A percentile compares a stretch with the other conserved stretches of the same genome.
These are phyloP conservation scores for Drosophila niveifrons DNA, from an alignment of 2,888 invertebrate genomes.

Conservation along the genomic window DNA sequence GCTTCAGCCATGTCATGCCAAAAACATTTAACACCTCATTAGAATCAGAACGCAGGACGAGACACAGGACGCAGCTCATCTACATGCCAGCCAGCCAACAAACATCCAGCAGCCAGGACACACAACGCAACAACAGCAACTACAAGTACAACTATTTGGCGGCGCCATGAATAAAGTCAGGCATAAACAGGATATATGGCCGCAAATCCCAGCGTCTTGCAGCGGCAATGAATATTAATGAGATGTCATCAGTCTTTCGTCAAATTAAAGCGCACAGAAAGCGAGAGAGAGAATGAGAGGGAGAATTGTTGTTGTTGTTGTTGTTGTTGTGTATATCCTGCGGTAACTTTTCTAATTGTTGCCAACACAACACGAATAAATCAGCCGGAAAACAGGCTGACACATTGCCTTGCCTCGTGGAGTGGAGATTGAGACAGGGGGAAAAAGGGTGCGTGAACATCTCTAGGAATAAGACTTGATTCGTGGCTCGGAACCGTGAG, in stretches of 20 bases:
- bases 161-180: constrained; percentile 66
- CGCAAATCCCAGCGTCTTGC: constrained; percentile 75
- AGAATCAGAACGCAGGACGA: constrained; percentile 37
- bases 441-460: constrained; percentile 41
- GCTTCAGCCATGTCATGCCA: constrained; percentile 17
- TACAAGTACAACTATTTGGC: constrained; percentile 44
- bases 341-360: constrained; percentile 84
- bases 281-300: constrained; percentile 14
- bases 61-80: constrained; percentile 24
- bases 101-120: constrained; percentile 1
- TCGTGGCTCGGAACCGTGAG: constrained; percentile 25
- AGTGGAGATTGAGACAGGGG: no score
- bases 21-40: constrained; percentile 71
- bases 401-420: constrained; percentile 21
- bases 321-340: constrained; percentile 66
- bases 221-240: constrained; percentile 85
- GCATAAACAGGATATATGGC: constrained; percentile 74
- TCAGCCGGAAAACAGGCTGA: constrained; percentile 74
- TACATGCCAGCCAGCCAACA: constrained; percentile 18
- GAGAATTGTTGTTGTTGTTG: constrained; percentile 4
- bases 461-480: constrained; percentile 1
- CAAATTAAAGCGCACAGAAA: constrained; percentile 82
- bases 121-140: constrained; percentile 6
- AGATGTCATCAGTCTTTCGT: constrained; percentile 85
- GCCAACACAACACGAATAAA: constrained; percentile 83